These are phyloP conservation scores for Holotrichia oblita DNA, from an alignment of 1,140 invertebrate species.

Conservation along the genomic window DNA sequence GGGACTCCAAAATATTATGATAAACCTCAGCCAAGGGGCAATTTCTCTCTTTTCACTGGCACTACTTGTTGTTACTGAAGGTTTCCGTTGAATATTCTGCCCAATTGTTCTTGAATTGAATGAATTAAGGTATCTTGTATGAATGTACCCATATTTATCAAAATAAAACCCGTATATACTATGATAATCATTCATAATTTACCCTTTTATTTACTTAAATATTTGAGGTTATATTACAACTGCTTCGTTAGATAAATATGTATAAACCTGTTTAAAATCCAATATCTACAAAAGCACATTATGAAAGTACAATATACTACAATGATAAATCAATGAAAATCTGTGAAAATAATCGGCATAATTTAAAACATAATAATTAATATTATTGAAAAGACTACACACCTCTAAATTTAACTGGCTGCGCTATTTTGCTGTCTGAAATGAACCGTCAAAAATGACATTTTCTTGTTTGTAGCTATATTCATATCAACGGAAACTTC, in stretches of 20 bases:
- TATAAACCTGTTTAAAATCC: too few relatives aligned
- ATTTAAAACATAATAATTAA: too few relatives aligned
- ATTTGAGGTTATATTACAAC: conserved; percentile 14
- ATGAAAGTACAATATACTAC: too few relatives aligned
- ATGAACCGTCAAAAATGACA: too few relatives aligned
- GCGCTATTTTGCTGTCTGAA: too few relatives aligned
- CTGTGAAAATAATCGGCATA: too few relatives aligned
- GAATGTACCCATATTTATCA: conserved; percentile 48
- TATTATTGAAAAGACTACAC: too few relatives aligned
- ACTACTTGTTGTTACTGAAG: neutral
- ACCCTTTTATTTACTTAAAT: neutral
- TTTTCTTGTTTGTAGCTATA: too few relatives aligned
- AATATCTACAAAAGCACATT: too few relatives aligned
- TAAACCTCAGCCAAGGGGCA: conserved; percentile 53
- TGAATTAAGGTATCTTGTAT: conserved; percentile 40
- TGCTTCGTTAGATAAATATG: neutral
- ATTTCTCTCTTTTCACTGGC: conserved; percentile 28
- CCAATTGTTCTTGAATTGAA: neutral
- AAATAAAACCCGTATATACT: conserved; percentile 42
- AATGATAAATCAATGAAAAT: too few relatives aligned
- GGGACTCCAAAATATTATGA: conserved; percentile 56
- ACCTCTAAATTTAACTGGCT: too few relatives aligned
- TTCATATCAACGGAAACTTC: too few relatives aligned
- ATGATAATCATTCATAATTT: conserved; percentile 36
- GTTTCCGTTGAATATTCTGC: conserved; percentile 7